phyloP scores from a whole-genome alignment of 2,113 vertebrate species.

The Acrocephalus arundinaceus region DNA sequence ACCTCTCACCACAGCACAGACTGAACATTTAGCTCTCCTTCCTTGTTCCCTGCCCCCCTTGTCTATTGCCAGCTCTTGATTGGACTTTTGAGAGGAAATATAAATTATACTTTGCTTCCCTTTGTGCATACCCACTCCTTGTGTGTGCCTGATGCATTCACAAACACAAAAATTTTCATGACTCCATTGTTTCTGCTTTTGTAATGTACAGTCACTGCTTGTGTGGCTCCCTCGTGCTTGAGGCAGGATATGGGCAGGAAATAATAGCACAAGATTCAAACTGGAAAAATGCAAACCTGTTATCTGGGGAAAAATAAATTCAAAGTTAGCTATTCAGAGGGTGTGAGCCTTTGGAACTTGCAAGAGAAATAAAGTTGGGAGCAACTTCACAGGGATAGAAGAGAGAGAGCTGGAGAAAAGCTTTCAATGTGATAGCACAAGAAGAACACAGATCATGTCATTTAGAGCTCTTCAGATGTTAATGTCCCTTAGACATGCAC shows the following conservation, averaged over 20 bases:
- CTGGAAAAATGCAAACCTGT: slow-evolving; percentile 62
- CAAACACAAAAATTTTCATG: neutral
- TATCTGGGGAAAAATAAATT: slow-evolving; percentile 63
- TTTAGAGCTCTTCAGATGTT: neutral
- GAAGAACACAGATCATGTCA: neutral
- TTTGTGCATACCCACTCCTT: rapidly evolving
- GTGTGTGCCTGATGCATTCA: neutral
- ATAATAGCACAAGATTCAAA: slow-evolving; percentile 57
- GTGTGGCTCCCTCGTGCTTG: slow-evolving; percentile 35
- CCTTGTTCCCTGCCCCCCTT: neutral
- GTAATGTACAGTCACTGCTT: slow-evolving; percentile 35
- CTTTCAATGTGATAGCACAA: neutral
- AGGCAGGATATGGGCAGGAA: slow-evolving; percentile 65
- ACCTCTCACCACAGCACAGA: neutral
- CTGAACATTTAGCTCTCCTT: neutral
- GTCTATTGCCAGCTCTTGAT: neutral
- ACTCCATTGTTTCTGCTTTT: slow-evolving; percentile 28
- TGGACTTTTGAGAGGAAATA: neutral
- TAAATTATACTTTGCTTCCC: neutral
- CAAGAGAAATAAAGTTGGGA: slow-evolving; percentile 10
- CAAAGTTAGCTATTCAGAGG: slow-evolving; percentile 45
- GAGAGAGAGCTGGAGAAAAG: neutral
- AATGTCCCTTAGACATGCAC: neutral
- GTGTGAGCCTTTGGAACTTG: slow-evolving; percentile 32
- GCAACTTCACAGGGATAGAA: neutral